A percentile compares a stretch with the other conserved stretches of the same genome.
These are phyloP conservation scores for Hephaestus fuliginosus DNA, from an alignment of 2,797 vertebrate species.

Conservation along the genomic window DNA sequence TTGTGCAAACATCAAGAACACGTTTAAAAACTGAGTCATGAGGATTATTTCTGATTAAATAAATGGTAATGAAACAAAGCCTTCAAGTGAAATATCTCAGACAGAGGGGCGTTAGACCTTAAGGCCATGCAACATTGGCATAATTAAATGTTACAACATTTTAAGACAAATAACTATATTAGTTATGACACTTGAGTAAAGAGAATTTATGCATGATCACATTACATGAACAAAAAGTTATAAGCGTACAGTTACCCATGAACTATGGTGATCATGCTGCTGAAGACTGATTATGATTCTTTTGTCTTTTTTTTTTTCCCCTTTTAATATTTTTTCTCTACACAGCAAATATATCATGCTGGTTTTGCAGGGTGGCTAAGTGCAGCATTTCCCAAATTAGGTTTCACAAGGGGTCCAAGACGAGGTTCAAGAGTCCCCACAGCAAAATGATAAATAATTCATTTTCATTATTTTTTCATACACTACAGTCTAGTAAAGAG, in stretches of 20 bases:
- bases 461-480: slow-evolving; percentile 40
- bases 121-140: not conserved
- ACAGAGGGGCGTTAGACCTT: not conserved
- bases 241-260: not conserved
- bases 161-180: not conserved
- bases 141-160: not conserved
- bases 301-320: not conserved
- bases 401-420: slow-evolving; percentile 1
- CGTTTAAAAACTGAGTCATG: not conserved
- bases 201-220: not conserved
- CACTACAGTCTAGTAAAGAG: not conserved
- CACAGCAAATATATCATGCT: slow-evolving; percentile 10
- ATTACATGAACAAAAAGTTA: not conserved
- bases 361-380: slow-evolving; percentile 8
- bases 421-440: not conserved
- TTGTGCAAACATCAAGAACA: not conserved
- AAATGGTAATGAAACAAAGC: not conserved
- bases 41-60: not conserved
- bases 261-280: not conserved
- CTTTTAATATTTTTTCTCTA: not conserved
- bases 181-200: not conserved
- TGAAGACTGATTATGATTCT: not conserved
- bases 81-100: not conserved
- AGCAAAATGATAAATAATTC: slow-evolving; percentile 33
- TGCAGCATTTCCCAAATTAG: slow-evolving; percentile 12